Evolutionary conservation across 1,140 invertebrate genomes (phyloP).

Genomic region (Formica selysi): DNA sequence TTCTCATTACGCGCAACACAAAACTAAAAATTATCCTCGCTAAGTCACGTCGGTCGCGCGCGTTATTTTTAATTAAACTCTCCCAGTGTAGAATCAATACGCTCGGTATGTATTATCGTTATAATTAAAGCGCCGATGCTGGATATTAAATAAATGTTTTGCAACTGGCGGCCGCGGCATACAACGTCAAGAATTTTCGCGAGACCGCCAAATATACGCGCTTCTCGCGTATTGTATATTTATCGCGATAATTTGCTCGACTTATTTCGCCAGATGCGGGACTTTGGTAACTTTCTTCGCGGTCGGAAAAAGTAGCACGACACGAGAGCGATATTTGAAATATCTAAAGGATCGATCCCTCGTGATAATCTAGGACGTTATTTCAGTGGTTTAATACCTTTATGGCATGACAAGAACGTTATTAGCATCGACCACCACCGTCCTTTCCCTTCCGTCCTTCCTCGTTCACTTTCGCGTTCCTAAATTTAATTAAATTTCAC

Average conservation of each 20-base stretch:
- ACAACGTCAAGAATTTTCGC: slow-evolving; percentile 54
- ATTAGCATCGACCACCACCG: slow-evolving; percentile 83
- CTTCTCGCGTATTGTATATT: slow-evolving; percentile 24
- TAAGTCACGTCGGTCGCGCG: slow-evolving; percentile 38
- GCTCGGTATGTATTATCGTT: slow-evolving; percentile 59
- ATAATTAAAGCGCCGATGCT: slow-evolving; percentile 56
- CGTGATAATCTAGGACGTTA: slow-evolving; percentile 79
- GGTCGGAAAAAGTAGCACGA: slow-evolving; percentile 54
- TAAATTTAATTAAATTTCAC: slow-evolving; percentile 87
- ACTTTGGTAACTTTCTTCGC: slow-evolving; percentile 44
- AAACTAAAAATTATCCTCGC: slow-evolving; percentile 52
- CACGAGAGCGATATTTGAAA: slow-evolving; percentile 63
- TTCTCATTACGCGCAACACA: slow-evolving; percentile 20
- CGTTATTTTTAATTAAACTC: slow-evolving; percentile 64
- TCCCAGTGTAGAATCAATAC: slow-evolving; percentile 47
- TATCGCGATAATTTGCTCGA: slow-evolving; percentile 54
- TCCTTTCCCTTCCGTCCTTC: slow-evolving; percentile 75
- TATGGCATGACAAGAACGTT: slow-evolving; percentile 81
- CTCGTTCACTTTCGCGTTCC: slow-evolving; percentile 85
- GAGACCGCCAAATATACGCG: slow-evolving; percentile 42
- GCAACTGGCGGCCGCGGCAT: slow-evolving; percentile 34
- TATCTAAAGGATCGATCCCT: slow-evolving; percentile 71
- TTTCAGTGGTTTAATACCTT: slow-evolving; percentile 84
- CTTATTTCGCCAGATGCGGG: slow-evolving; percentile 37
- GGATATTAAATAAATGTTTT: slow-evolving; percentile 60